Evolutionary conservation across 2,113 vertebrate species (phyloP).

Genomic region (Oreocharis arfaki): DNA sequence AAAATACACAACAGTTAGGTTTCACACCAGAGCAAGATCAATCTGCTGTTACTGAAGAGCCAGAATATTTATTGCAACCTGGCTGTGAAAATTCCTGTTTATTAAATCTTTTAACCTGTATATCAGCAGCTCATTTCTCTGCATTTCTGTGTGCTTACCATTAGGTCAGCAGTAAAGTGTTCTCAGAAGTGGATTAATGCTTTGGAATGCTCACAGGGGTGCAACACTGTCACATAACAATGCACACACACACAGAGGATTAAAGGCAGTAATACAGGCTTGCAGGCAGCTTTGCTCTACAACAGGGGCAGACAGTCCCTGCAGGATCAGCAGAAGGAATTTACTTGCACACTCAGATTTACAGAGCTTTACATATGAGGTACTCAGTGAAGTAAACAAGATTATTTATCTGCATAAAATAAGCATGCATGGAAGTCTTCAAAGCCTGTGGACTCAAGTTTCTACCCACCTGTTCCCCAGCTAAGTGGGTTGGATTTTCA

Average conservation of each 20-base stretch:
- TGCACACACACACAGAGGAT: neutral
- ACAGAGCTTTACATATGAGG: neutral
- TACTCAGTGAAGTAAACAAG: neutral
- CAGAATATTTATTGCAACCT: neutral
- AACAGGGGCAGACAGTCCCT: neutral
- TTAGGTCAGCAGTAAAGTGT: neutral
- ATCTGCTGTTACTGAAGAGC: neutral
- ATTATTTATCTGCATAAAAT: neutral
- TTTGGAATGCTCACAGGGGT: neutral
- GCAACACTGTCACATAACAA: neutral
- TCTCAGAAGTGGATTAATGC: neutral
- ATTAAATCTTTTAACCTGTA: neutral
- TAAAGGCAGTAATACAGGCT: neutral
- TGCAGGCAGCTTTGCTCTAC: neutral
- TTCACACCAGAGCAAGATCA: neutral
- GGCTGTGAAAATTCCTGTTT: neutral
- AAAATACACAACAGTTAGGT: neutral
- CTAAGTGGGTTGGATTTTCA: neutral
- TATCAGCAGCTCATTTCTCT: neutral
- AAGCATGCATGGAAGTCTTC: neutral
- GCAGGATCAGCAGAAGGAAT: neutral
- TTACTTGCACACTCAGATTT: neutral
- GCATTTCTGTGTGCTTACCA: neutral
- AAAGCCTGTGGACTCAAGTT: neutral
- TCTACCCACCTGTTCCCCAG: neutral